These are phyloP conservation scores for Trichopoda pennipes DNA, from an alignment of 2,888 invertebrate species.

Conservation along the genomic window DNA sequence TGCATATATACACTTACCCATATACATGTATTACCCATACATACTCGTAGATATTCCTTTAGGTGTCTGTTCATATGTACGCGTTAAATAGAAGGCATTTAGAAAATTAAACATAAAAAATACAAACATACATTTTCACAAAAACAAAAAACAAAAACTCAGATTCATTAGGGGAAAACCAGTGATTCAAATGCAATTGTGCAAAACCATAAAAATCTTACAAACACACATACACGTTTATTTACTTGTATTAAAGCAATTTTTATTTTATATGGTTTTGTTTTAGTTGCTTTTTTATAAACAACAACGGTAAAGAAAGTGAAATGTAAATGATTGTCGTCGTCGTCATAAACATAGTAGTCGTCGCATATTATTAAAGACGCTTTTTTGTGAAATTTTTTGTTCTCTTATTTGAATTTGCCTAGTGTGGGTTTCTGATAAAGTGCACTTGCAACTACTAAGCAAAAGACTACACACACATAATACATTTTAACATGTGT, in stretches of 20 bases:
- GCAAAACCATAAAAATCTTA: conserved; percentile 24
- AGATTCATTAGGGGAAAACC: conserved; percentile 32
- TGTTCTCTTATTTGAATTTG: conserved; percentile 27
- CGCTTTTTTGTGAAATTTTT: background rate
- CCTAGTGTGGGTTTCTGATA: conserved; percentile 31
- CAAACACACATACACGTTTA: background rate
- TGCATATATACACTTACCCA: no score
- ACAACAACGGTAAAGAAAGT: conserved; percentile 67
- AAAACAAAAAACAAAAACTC: background rate
- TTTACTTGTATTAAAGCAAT: conserved; percentile 8
- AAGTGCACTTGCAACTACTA: conserved; percentile 66
- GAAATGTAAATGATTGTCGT: conserved; percentile 63
- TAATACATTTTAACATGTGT: background rate
- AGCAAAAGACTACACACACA: conserved; percentile 35
- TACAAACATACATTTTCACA: conserved; percentile 2
- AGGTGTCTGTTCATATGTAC: conserved; percentile 15
- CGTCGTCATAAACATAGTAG: conserved; percentile 38
- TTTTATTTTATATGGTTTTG: background rate
- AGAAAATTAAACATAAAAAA: conserved; percentile 53
- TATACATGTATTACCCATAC: background rate
- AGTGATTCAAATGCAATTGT: conserved; percentile 42
- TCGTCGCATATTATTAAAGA: conserved; percentile 56
- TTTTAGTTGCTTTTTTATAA: conserved; percentile 12
- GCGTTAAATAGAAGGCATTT: conserved; percentile 49
- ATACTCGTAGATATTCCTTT: background rate